phyloP scores from a whole-genome alignment of 2,888 invertebrate species.

The Ypsolopha sequella region DNA sequence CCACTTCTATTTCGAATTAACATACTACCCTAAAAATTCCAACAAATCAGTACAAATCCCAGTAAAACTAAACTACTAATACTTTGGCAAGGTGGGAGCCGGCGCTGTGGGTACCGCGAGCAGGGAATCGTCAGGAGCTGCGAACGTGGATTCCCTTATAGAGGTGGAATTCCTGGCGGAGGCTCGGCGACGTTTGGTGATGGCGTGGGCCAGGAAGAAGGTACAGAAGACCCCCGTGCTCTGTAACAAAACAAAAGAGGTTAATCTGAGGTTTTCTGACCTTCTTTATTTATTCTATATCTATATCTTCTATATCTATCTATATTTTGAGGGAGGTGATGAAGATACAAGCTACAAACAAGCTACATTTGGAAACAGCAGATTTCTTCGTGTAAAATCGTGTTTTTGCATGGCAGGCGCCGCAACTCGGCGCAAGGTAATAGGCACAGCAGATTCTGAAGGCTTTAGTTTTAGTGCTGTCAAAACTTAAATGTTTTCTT shows the following conservation, averaged over 20 bases:
- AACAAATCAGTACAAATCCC: background rate
- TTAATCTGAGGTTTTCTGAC: too few relatives aligned
- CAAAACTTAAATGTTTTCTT: too few relatives aligned
- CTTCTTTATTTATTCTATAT: too few relatives aligned
- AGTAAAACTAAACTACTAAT: constrained; percentile 21
- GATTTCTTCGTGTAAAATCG: background rate
- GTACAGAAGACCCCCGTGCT: constrained; percentile 63
- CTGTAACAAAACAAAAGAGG: constrained; percentile 34
- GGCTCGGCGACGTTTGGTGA: constrained; percentile 52
- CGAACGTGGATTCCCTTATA: constrained; percentile 41
- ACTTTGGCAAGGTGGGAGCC: constrained; percentile 52
- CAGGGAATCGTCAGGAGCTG: constrained; percentile 50
- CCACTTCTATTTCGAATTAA: too few relatives aligned
- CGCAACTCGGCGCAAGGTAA: too few relatives aligned
- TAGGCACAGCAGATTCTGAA: too few relatives aligned
- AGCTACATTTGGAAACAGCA: background rate
- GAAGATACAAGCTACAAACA: too few relatives aligned
- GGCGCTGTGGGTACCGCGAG: constrained; percentile 48
- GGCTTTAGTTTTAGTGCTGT: too few relatives aligned
- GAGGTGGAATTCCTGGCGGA: constrained; percentile 52
- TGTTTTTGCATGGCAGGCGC: background rate
- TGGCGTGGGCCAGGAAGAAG: constrained; percentile 66
- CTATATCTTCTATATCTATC: too few relatives aligned
- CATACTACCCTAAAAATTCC: background rate
- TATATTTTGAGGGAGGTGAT: too few relatives aligned